Percentiles rank a stretch among this genome's conserved stretches.
phyloP scores from a whole-genome alignment of 2,888 invertebrate species.

The Julus scandinavius region DNA sequence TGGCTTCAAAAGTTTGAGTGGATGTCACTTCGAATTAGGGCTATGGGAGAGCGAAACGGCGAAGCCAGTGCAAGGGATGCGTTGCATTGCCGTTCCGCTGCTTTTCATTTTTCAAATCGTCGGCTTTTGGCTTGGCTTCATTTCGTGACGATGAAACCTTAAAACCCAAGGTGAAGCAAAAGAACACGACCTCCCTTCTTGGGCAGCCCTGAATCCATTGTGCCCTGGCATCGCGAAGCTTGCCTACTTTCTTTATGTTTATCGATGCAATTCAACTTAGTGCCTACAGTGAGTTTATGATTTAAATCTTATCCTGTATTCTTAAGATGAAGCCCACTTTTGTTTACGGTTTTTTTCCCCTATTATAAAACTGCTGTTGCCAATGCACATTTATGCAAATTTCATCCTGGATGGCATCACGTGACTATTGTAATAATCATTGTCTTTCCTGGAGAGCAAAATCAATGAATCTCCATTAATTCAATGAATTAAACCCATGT shows the following conservation, averaged over 20 bases:
- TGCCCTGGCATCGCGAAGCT: not conserved
- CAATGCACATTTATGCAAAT: too few species aligned
- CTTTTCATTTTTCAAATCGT: not conserved
- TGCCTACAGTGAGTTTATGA: too few species aligned
- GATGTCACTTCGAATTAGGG: not conserved
- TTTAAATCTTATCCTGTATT: too few species aligned
- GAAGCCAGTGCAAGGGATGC: not conserved
- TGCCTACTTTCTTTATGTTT: not conserved
- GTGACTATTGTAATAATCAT: too few species aligned
- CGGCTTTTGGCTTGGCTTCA: conserved; percentile 45
- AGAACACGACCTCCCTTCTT: not conserved
- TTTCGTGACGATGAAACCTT: not conserved
- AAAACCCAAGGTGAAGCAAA: conserved; percentile 20
- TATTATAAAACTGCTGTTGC: too few species aligned
- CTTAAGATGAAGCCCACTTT: too few species aligned
- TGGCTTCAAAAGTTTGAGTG: conserved; percentile 1
- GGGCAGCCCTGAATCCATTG: not conserved
- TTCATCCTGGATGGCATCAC: too few species aligned
- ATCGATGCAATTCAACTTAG: not conserved
- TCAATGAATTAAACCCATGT: too few species aligned
- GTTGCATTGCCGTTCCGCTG: not conserved
- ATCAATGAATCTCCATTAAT: too few species aligned
- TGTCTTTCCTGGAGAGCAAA: too few species aligned
- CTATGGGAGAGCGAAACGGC: not conserved
- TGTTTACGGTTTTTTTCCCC: too few species aligned